Evolutionary conservation across 2,888 invertebrate genomes (phyloP), one percentile per base, ranked within the genome.

Genomic region (Drosophila setosimentum): DNA sequence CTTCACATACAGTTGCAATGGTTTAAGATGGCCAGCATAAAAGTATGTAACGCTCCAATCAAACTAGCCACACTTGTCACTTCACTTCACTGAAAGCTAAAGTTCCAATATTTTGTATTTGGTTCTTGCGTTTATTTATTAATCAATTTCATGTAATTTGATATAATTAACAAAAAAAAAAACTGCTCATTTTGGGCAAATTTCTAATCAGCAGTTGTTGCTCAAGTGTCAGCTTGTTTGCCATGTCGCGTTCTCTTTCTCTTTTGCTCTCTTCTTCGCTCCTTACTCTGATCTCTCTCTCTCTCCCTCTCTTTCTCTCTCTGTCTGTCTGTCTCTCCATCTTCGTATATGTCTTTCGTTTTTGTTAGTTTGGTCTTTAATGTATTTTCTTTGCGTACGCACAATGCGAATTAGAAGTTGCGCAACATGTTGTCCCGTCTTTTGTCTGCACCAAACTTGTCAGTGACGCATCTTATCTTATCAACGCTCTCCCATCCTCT

Each of bases 321-420:
- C 13, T 18, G 10, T 13, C 7, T 11, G n/a, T 45, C 29, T 13
- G 16, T 2, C 7, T n/a, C 29, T 2, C 48, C n/a, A 24, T 13
- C 30, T 35, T 37, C 8, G 40, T 16, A 8, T 13, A 2, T 5
- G 16, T 50, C 53, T 53, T 18, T n/a, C 2, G 11, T 21, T 54
- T 18, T 40, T 42, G 24, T 29, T 49, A 27, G 1, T 30, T 37
- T 45, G 35, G 33, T 13, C 21, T 53, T 32, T n/a, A 58, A 51
- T 40, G 64, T 70, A 42, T 32, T 70, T 67, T 42, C 54, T 66
- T 40, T 68, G 61, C 65, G 50, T 68, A 79, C 72, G 76, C 66
- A 76, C 86, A 88, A 85, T 83, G 73, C 64, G 86, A 86, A 90
- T 90, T 85, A 89, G 74, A 88, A 73, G 87, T 90, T 77, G 64